phyloP scores from a whole-genome alignment of 1,140 invertebrate species.

The Drosophila repleta region DNA sequence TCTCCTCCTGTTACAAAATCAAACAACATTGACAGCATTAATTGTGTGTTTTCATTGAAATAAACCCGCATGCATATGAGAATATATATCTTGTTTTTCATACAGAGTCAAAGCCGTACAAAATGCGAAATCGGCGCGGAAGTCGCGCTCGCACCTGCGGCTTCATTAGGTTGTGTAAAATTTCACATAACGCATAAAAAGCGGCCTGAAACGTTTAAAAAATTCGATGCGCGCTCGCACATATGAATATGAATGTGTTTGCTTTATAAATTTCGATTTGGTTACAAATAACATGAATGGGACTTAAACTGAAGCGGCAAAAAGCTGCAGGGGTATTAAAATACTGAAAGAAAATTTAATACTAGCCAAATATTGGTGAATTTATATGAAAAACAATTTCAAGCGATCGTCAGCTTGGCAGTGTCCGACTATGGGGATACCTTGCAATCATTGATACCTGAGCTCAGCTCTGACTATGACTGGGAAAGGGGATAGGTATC shows the following conservation, averaged over 20 bases:
- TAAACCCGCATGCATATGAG: neutral
- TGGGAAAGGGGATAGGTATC: too few species aligned
- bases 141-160: constrained; percentile 7
- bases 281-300: neutral
- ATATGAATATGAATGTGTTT: constrained; percentile 16
- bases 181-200: constrained; percentile 24
- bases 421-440: too few species aligned
- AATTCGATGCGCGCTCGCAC: neutral
- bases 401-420: too few species aligned
- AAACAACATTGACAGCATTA: constrained; percentile 6
- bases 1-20: neutral
- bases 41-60: constrained; percentile 31
- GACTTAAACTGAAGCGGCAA: neutral
- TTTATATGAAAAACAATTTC: too few species aligned
- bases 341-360: neutral
- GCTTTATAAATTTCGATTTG: constrained; percentile 27
- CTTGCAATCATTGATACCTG: too few species aligned
- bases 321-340: neutral
- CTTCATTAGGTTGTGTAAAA: constrained; percentile 27
- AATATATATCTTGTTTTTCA: neutral
- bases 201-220: constrained; percentile 4
- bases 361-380: too few species aligned
- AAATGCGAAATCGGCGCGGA: constrained; percentile 14
- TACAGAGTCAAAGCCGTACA: neutral
- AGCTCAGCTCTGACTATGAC: too few species aligned